Conservation (phyloP, 2,888 invertebrate species). For the Chrysolina americana region DNA sequence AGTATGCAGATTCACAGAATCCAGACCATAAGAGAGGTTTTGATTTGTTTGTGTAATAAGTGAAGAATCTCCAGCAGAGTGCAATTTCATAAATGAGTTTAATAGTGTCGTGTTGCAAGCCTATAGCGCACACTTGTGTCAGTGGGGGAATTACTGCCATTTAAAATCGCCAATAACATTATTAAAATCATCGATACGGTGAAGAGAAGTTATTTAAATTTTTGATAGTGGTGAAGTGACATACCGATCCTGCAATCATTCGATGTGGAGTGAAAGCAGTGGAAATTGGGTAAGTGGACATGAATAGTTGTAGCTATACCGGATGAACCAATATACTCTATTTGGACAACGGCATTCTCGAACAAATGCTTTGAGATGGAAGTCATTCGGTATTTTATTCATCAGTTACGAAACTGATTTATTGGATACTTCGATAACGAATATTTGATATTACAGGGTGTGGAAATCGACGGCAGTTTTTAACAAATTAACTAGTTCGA, state of each 20-base stretch:
- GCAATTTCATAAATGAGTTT: not conserved
- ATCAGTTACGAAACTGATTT: too few relatives aligned
- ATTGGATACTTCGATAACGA: too few relatives aligned
- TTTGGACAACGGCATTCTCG: not conserved
- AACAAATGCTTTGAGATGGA: not conserved
- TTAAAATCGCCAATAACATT: conserved; percentile 8
- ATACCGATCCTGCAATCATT: conserved; percentile 6
- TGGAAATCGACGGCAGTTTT: too few relatives aligned
- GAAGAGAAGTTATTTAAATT: conserved; percentile 14
- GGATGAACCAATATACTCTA: conserved; percentile 3
- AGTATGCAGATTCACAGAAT: conserved; percentile 13
- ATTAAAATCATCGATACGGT: conserved; percentile 14
- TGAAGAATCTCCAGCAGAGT: not conserved
- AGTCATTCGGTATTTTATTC: not conserved
- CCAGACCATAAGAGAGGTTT: not conserved
- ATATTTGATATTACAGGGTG: too few relatives aligned
- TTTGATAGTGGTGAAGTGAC: conserved; percentile 10
- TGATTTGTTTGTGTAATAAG: conserved; percentile 10
- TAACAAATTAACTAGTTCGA: too few relatives aligned
- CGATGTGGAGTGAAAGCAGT: conserved; percentile 10
- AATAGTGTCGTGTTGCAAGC: not conserved
- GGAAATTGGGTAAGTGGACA: conserved; percentile 4
- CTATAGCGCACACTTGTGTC: not conserved
- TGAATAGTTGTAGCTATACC: not conserved
- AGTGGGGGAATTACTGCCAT: conserved; percentile 2